Evolutionary conservation across 2,888 invertebrate genomes (phyloP), one percentile per base, ranked within the genome.

Genomic region (Willowsia nigromaculata): DNA sequence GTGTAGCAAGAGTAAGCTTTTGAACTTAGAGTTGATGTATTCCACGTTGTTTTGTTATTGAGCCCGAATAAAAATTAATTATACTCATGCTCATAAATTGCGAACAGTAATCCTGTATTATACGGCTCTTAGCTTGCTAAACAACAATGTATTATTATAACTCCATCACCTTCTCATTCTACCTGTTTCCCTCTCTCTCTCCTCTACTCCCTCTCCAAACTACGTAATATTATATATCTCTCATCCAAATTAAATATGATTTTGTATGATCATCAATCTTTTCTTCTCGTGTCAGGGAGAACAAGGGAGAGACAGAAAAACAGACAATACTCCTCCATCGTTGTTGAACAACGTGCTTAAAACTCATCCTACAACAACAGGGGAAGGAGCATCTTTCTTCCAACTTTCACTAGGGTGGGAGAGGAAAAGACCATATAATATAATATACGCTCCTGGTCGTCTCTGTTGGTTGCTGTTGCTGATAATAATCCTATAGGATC

Each of bases 261-360:
- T 76, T 76, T 76, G 47, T 85, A 76, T 76, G 76, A 85, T 85
- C 85, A 85, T 74, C 85, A 85, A 85, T 85, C 85, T 85, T 85
- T 74, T 76, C 53, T 37, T 83, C 30, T 40, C 47, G 15, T 62
- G 65, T 82, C 78, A 78, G 18, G n/a, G 30, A 22, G 56, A 22
- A 62, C 47, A 62, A 56, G 62, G 4, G 56, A 22, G 47, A 50
- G 2, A 30, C 25, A 18, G 33, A 37, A 68, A n/a, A 33, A 18
- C n/a, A 22, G 71, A 30, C 40, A 43, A 43, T 43, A 43, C 43
- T 71, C 7, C 2, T 15, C 25, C 18, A 22, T 40, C 40, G 68
- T 68, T 68, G 68, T 62, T 33, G 62, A 33, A 30, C n/a, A 33
- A n/a, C 30, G 15, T 27, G 59, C 4, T 27, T 62, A 27, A 27